Percentiles rank a stretch among this genome's conserved stretches.
Evolutionary conservation across 2,888 invertebrate genomes (phyloP).

Genomic region (Halocaridina rubra): DNA sequence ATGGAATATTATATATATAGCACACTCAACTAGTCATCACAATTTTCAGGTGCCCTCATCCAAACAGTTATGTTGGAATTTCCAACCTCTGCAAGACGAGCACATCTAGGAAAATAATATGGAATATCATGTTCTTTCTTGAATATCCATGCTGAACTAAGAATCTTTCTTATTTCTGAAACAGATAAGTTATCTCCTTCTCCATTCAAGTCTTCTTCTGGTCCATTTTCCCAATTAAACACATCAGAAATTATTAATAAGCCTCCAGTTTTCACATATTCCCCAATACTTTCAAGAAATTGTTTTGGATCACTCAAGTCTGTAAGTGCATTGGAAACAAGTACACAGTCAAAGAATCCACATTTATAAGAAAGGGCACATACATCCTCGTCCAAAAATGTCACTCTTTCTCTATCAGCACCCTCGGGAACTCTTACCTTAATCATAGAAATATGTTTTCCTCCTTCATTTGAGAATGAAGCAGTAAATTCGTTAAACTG

Average conservation of each 20-base stretch:
- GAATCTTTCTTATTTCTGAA: slow-evolving; percentile 17
- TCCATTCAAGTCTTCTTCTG: slow-evolving; percentile 35
- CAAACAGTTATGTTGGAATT: slow-evolving; percentile 48
- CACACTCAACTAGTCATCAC: too few species aligned
- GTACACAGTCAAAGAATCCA: slow-evolving; percentile 40
- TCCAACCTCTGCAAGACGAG: slow-evolving; percentile 34
- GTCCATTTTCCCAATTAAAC: slow-evolving; percentile 41
- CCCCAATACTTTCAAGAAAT: slow-evolving; percentile 30
- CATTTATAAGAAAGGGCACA: slow-evolving; percentile 27
- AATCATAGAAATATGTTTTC: slow-evolving; percentile 35
- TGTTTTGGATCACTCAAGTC: slow-evolving; percentile 35
- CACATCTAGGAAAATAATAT: slow-evolving; percentile 33
- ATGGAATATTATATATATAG: too few species aligned
- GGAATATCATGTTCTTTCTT: slow-evolving; percentile 23
- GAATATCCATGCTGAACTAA: slow-evolving; percentile 20
- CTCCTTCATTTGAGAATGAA: slow-evolving; percentile 45
- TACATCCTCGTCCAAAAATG: slow-evolving; percentile 43
- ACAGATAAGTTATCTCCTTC: slow-evolving; percentile 16
- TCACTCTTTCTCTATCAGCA: slow-evolving; percentile 25
- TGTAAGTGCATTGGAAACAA: slow-evolving; percentile 40
- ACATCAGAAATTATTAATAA: slow-evolving; percentile 40
- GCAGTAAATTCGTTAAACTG: slow-evolving; percentile 32
- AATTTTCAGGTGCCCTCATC: too few species aligned
- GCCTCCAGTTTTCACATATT: slow-evolving; percentile 9
- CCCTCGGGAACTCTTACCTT: slow-evolving; percentile 15